Percentiles rank a stretch among this genome's conserved stretches.
phyloP scores from a whole-genome alignment of 2,888 invertebrate genomes.

The Amorpha juglandis region DNA sequence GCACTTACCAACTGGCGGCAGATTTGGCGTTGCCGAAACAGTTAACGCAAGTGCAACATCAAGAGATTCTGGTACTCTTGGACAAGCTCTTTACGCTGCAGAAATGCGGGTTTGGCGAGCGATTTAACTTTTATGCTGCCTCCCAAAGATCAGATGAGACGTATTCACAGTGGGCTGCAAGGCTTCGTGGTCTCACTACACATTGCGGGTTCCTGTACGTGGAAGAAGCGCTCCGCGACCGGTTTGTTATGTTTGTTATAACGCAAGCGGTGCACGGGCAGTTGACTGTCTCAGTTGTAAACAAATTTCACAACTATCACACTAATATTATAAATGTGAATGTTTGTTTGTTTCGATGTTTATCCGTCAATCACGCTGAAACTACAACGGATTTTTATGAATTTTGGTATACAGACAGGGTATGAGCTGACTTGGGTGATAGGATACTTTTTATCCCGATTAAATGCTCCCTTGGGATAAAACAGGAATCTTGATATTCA shows the following conservation, averaged over 20 bases:
- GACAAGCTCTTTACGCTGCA: neutral
- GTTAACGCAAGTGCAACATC: constrained; percentile 5
- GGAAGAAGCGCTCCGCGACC: neutral
- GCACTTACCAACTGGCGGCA: constrained; percentile 4
- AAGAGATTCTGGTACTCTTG: neutral
- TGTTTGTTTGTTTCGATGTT: too few relatives aligned
- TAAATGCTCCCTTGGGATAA: too few relatives aligned
- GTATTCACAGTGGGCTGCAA: neutral
- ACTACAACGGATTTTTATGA: too few relatives aligned
- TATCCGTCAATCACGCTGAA: too few relatives aligned
- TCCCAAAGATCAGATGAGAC: neutral
- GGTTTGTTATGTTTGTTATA: constrained; percentile 1
- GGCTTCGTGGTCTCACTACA: neutral
- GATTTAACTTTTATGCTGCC: constrained; percentile 4
- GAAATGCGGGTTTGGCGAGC: neutral
- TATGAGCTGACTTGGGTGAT: too few relatives aligned
- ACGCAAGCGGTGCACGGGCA: too few relatives aligned
- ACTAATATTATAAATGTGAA: too few relatives aligned
- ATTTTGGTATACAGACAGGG: too few relatives aligned
- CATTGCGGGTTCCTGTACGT: constrained; percentile 2
- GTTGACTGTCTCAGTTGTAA: too few relatives aligned
- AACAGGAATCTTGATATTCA: too few relatives aligned
- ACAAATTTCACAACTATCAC: too few relatives aligned
- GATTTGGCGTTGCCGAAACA: constrained; percentile 7
- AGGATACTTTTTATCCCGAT: too few relatives aligned